Evolutionary conservation across 2,797 vertebrate genomes (phyloP).

Genomic region (Sebastes umbrosus): DNA sequence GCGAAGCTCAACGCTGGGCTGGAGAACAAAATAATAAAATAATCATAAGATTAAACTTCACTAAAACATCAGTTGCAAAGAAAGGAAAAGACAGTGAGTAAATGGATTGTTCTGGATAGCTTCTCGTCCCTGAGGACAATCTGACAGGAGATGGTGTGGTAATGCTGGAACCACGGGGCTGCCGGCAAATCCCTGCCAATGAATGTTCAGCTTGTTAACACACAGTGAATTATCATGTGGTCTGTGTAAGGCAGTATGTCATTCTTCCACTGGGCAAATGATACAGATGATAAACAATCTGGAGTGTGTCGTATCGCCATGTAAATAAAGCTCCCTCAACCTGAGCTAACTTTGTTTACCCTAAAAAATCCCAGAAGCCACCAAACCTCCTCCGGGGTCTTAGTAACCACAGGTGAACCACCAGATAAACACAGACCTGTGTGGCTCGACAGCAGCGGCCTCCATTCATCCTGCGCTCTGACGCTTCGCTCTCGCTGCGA

Average conservation of each 20-base stretch:
- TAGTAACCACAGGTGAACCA: conserved; percentile 50
- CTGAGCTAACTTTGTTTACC: conserved; percentile 54
- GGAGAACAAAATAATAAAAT: conserved; percentile 14
- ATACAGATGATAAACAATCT: conserved; percentile 65
- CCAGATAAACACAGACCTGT: conserved; percentile 64
- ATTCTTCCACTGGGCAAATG: conserved; percentile 72
- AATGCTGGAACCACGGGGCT: conserved; percentile 68
- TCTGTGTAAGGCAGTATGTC: conserved; percentile 63
- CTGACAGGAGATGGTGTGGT: conserved; percentile 75
- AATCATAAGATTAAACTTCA: conserved; percentile 29
- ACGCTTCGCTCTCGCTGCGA: conserved; percentile 70
- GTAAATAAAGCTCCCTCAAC: conserved; percentile 47
- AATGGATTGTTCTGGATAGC: conserved; percentile 80
- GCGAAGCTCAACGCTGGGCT: conserved; percentile 94
- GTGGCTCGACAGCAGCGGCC: conserved; percentile 51
- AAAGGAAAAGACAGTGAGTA: conserved; percentile 47
- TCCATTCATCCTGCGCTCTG: conserved; percentile 77
- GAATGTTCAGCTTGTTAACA: conserved; percentile 78
- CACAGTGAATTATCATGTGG: conserved; percentile 67
- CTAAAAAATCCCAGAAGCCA: conserved; percentile 37
- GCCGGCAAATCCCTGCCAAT: conserved; percentile 62
- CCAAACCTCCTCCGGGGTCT: conserved; percentile 33
- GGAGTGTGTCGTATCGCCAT: conserved; percentile 48
- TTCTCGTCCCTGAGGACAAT: conserved; percentile 75
- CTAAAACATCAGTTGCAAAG: conserved; percentile 24